Evolutionary conservation across 2,113 vertebrate species (phyloP), one percentile per base, ranked within the genome.

Genomic region (Triplophysa rosa): DNA sequence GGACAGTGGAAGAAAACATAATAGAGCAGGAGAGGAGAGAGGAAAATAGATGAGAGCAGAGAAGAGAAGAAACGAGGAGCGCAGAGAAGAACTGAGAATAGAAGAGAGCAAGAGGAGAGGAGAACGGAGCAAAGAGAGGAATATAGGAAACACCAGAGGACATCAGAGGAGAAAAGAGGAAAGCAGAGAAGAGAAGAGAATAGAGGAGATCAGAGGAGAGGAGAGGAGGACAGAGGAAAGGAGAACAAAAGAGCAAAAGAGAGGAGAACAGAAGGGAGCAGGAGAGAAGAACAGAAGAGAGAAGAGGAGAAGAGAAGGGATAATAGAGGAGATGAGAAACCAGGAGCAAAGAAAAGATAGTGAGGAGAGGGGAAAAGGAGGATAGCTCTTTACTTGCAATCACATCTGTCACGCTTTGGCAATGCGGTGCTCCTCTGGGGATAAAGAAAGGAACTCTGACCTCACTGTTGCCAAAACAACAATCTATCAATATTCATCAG

Each of bases 161-260:
- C n/a, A 6, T n/a, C 12, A 12, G 17, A 33, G 29, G 37, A 40
- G 14, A 6, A 21, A 11, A 14, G 7, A 24, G 29, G 26, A 64
- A 33, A 33, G 29, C 56, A 80, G 37, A 58, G 63, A 59, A 52
- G 16, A 72, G 9, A 52, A 23, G 58, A 8, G 23, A 58, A 42
- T 40, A 52, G 16, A 72, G 16, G 52, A 23, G 58, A 4, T 21
- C 5, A 33, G 66, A 29, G 67, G 47, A 33, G 29, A 54, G 14
- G 23, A 4, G n/a, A 69, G 52, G 65, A 68, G 29, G 59, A 14
- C 13, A 78, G 67, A 76, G 78, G 82, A 84, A 37, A 80, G 26
- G 26, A 29, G 33, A 47, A 82, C 69, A 76, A 71, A 23, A 78
- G 84, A 65, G 84, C 26, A 26, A 26, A 78, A 80, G 33, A 17